Evolutionary conservation across 2,888 invertebrate species (phyloP), one percentile per base, ranked within the genome.

Genomic region (Lypha dubia): DNA sequence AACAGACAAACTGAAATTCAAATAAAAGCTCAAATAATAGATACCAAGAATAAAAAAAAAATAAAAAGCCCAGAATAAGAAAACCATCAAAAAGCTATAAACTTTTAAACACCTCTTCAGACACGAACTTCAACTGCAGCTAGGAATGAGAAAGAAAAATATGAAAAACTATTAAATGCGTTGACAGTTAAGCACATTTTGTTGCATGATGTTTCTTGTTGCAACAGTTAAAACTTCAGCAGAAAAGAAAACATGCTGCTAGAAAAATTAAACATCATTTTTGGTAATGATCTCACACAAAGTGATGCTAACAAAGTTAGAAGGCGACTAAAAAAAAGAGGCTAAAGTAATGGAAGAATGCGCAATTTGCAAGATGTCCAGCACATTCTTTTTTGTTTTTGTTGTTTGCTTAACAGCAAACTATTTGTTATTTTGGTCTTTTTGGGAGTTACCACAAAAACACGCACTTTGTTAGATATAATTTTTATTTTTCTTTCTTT

Each of bases 181-280:
- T 84, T 84, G 84, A 84, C 84, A 84, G 81, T 84, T 74, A 84
- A 84, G 71, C 74, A 81, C 77, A 74, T 77, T 77, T 76, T 80
- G 76, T 73, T 68, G 73, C 62, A 73, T 58, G 75, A 28, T 46
- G 32, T 51, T 58, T 32, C 35, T 44, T 38, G 70, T 35, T 44
- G 22, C 32, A 67, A 32, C 51, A 24, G 20, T 56, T 15, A 65
- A 32, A 46, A 20, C 7, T 51, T 53, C 0, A 49, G 15, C 11
- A 32, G 6, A 62, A 9, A 20, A 13, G 13, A 15, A 70, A 67
- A 76, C 8, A 51, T 41, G 44, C 20, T 46, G 71, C 49, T 63
- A 62, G 71, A 74, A 86, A 85, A 86, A 82, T 85, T 77, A 87
- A 87, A 86, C 86, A 84, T 87, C 80, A 86, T 68, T 86, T 86